Conservation (phyloP, 1,140 invertebrate genomes). For the Drosophila neocordata region DNA sequence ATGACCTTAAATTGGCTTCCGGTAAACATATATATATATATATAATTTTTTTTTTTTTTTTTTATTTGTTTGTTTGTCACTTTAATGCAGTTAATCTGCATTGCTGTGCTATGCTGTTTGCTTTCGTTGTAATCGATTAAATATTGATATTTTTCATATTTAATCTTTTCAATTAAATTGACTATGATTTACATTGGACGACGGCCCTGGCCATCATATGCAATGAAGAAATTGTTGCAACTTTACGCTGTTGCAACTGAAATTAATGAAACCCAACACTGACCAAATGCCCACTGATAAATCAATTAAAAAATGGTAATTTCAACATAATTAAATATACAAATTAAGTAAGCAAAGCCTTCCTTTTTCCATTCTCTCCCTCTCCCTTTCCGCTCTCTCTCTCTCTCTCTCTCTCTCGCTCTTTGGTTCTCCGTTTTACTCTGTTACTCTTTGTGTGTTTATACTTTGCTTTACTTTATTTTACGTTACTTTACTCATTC, state of each 20-base stretch:
- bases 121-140: conserved; percentile 59
- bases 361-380: background rate
- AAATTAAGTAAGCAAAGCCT: conserved; percentile 6
- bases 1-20: background rate
- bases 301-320: conserved; percentile 22
- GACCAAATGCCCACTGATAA: conserved; percentile 24
- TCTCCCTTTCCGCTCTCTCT: background rate
- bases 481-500: conserved; percentile 2
- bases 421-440: background rate
- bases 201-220: background rate
- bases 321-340: conserved; percentile 6
- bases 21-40: background rate
- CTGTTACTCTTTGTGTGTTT: background rate
- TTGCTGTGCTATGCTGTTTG: conserved; percentile 8
- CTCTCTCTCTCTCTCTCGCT: background rate
- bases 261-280: conserved; percentile 38
- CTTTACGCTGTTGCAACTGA: conserved; percentile 14
- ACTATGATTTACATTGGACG: conserved; percentile 52
- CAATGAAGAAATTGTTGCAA: conserved; percentile 3
- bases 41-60: background rate
- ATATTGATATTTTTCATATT: conserved; percentile 78
- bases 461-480: conserved; percentile 4
- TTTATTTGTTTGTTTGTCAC: conserved; percentile 9
- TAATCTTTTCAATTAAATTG: conserved; percentile 80
- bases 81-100: conserved; percentile 62